Conservation (phyloP, 1,140 invertebrate genomes). For the Hestina assimilis region DNA sequence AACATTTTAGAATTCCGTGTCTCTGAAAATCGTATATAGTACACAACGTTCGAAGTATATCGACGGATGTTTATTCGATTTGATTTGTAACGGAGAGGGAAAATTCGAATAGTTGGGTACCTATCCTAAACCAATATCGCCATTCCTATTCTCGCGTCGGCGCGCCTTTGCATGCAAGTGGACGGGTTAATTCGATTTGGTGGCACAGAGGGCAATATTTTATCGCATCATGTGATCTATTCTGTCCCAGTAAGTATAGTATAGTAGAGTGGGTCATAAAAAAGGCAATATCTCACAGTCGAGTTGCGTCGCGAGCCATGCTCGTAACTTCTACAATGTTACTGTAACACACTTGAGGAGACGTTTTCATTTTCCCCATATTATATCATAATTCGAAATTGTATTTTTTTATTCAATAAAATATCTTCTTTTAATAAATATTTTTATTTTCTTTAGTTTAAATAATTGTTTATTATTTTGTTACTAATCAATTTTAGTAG, state of each 20-base stretch:
- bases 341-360: slow-evolving; percentile 47
- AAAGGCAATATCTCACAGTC: slow-evolving; percentile 77
- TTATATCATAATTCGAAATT: not conserved
- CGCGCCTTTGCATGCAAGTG: slow-evolving; percentile 70
- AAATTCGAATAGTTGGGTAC: slow-evolving; percentile 47
- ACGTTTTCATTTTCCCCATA: slow-evolving; percentile 14
- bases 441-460: not conserved
- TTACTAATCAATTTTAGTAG: no score
- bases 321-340: slow-evolving; percentile 75
- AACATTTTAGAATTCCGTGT: not conserved
- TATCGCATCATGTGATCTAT: slow-evolving; percentile 77
- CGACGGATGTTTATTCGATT: slow-evolving; percentile 34
- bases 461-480: no score
- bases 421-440: not conserved
- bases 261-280: slow-evolving; percentile 76
- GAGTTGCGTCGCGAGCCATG: slow-evolving; percentile 61
- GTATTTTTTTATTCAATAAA: slow-evolving; percentile 43
- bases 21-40: slow-evolving; percentile 8
- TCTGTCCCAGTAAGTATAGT: slow-evolving; percentile 73
- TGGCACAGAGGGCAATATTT: slow-evolving; percentile 69
- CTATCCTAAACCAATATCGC: slow-evolving; percentile 61
- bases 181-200: slow-evolving; percentile 77
- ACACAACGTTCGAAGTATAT: slow-evolving; percentile 26
- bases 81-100: slow-evolving; percentile 54
- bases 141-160: slow-evolving; percentile 67